These are phyloP conservation scores for Branchipolynoe longqiensis DNA, from an alignment of 2,888 invertebrate genomes.

Conservation along the genomic window DNA sequence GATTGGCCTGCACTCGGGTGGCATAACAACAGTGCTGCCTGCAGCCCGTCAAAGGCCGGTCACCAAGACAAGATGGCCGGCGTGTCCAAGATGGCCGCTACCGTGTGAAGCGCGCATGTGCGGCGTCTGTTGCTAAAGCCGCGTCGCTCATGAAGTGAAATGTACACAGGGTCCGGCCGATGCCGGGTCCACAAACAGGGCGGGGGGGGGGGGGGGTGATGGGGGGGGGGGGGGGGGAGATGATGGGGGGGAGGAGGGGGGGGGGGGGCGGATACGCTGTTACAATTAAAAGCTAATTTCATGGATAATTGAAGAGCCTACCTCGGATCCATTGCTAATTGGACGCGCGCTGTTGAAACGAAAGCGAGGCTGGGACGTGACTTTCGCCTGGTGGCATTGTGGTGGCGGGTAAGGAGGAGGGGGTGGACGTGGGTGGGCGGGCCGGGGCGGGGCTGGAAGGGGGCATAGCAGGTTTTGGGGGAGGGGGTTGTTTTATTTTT, in stretches of 20 bases:
- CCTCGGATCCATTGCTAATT: conserved; percentile 54
- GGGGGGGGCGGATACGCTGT: conserved; percentile 39
- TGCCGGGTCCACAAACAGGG: neutral
- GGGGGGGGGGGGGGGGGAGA: neutral
- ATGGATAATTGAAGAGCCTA: conserved; percentile 56
- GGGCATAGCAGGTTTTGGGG: conserved; percentile 8
- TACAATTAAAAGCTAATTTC: conserved; percentile 58
- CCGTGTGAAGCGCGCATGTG: conserved; percentile 36
- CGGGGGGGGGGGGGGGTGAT: neutral
- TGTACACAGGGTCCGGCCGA: conserved; percentile 1
- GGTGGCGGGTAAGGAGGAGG: neutral
- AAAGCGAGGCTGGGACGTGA: conserved; percentile 50
- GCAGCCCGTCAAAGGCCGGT: too few relatives aligned
- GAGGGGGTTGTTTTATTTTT: neutral
- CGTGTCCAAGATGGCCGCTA: conserved; percentile 1
- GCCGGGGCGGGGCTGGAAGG: neutral
- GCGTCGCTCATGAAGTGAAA: conserved; percentile 36
- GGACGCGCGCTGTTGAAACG: conserved; percentile 51
- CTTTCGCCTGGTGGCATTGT: too few relatives aligned
- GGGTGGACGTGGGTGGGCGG: neutral
- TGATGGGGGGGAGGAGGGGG: neutral
- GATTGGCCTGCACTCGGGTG: too few relatives aligned
- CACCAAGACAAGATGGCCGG: too few relatives aligned
- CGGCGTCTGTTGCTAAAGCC: conserved; percentile 13
- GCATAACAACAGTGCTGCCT: too few relatives aligned